Evolutionary conservation across 2,113 vertebrate species (phyloP).

Genomic region (Rafetus swinhoei): DNA sequence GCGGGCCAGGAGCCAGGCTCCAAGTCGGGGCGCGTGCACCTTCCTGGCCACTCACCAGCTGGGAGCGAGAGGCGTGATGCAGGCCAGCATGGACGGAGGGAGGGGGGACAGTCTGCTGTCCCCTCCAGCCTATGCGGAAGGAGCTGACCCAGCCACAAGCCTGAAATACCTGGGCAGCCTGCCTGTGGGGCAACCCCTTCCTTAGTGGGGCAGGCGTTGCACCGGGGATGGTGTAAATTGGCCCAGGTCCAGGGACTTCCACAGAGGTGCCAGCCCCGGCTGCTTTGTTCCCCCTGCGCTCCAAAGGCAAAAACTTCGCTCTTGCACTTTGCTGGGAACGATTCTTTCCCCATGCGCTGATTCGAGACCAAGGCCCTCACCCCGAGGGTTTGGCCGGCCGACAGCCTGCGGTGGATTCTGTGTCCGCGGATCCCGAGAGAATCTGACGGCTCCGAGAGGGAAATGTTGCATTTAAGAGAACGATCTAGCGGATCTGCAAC

Average conservation of each 20-base stretch:
- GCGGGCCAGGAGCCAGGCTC: too few species aligned
- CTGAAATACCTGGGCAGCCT: not conserved
- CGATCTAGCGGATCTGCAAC: not conserved
- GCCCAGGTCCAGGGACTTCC: not conserved
- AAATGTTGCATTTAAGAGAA: not conserved
- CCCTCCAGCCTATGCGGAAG: not conserved
- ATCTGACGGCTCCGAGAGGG: not conserved
- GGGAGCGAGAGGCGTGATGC: too few species aligned
- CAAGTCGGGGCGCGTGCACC: too few species aligned
- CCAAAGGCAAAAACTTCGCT: not conserved
- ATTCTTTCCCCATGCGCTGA: not conserved
- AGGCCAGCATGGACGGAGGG: too few species aligned
- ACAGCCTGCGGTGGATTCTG: not conserved
- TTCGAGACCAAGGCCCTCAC: not conserved
- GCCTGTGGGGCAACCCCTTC: too few species aligned
- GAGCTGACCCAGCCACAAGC: too few species aligned
- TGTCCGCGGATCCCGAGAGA: not conserved
- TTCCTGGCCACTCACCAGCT: too few species aligned
- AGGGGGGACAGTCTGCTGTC: too few species aligned
- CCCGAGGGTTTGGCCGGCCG: not conserved
- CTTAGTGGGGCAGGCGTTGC: not conserved
- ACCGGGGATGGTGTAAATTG: not conserved
- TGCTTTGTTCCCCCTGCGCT: not conserved
- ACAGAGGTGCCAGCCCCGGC: not conserved
- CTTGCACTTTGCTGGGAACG: not conserved